Evolutionary conservation across 2,888 invertebrate species (phyloP), one percentile per base, ranked within the genome.

Genomic region (Acronicta alni): DNA sequence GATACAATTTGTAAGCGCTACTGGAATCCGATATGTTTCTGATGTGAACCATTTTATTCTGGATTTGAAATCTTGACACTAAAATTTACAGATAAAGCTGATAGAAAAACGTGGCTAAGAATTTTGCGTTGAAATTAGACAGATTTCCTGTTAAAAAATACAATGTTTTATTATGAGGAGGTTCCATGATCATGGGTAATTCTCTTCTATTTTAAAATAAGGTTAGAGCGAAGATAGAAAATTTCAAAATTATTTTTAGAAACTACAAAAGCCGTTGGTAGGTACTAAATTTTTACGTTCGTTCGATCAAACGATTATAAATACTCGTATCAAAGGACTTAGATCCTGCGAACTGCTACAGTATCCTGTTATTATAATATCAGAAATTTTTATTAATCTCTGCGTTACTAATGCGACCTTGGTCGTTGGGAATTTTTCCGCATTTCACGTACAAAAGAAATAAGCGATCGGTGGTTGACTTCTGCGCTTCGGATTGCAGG

Each of bases 1-100:
- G 51, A 65, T 63, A 72, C 72, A 74, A 72, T 72, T 75, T 68
- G 64, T 60, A 35, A 59, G 63, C 58, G 51, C 54, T 53, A 32
- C 47, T 48, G 60, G 51, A 77, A 58, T 56, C 57, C 53, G 55
- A 67, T 74, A 60, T 61, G 46, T 51, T 57, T 57, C 47, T 65
- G 26, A 62, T 44, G 51, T 32, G 14, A 62, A 48, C 53, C 44
- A 38, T 69, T 70, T 46, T 45, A 52, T 74, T 30, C 39, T 57
- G 41, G 38, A 62, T 57, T 57, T 53, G 43, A 55, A 55, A 48
- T 17, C 49, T 57, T 69, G 61, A 53, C 53, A 57, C 46, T 42
- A 3, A 12, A 48, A 57, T 72, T 32, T 41, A 8, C 32, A 14
- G 15, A 26, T 37, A 30, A 20, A 54, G 23, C 6, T 56, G n/a